These are phyloP conservation scores for Aphyosemion australe DNA, from an alignment of 2,113 vertebrate genomes.

Conservation along the genomic window DNA sequence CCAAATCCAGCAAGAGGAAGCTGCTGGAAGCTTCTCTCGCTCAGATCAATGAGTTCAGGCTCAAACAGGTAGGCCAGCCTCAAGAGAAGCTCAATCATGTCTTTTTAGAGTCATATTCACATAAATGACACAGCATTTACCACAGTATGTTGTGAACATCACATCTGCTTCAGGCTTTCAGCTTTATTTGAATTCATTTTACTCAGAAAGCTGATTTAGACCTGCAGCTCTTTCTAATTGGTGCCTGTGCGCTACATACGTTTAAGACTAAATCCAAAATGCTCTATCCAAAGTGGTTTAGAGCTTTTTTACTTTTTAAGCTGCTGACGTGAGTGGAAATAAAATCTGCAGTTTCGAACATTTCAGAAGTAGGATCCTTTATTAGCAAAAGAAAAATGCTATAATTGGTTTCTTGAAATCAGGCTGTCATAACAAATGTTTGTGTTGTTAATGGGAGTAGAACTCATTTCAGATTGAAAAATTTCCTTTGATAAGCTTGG, in stretches of 20 bases:
- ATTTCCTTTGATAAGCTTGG: too few relatives aligned
- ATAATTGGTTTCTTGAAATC: too few relatives aligned
- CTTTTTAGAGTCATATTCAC: not conserved
- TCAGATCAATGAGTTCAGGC: slow-evolving; percentile 88
- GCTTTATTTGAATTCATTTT: slow-evolving; percentile 10
- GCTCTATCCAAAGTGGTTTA: too few relatives aligned
- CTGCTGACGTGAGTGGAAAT: too few relatives aligned
- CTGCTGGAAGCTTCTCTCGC: slow-evolving; percentile 89
- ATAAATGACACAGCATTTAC: not conserved
- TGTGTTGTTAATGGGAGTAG: too few relatives aligned
- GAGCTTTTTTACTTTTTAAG: too few relatives aligned
- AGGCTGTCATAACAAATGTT: too few relatives aligned
- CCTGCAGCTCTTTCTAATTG: not conserved
- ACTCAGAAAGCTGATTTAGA: slow-evolving; percentile 10
- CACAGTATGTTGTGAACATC: slow-evolving; percentile 5
- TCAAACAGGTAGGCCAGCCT: slow-evolving; percentile 86
- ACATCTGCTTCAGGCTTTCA: slow-evolving; percentile 17
- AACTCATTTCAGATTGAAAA: too few relatives aligned
- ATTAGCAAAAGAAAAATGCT: not conserved
- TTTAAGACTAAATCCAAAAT: not conserved
- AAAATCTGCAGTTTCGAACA: not conserved
- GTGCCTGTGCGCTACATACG: not conserved
- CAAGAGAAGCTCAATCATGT: slow-evolving; percentile 6
- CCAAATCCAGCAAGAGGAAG: slow-evolving; percentile 91
- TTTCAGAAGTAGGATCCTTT: too few relatives aligned